Conservation (phyloP, 2,888 invertebrate species). For the Drosophila neutralis region DNA sequence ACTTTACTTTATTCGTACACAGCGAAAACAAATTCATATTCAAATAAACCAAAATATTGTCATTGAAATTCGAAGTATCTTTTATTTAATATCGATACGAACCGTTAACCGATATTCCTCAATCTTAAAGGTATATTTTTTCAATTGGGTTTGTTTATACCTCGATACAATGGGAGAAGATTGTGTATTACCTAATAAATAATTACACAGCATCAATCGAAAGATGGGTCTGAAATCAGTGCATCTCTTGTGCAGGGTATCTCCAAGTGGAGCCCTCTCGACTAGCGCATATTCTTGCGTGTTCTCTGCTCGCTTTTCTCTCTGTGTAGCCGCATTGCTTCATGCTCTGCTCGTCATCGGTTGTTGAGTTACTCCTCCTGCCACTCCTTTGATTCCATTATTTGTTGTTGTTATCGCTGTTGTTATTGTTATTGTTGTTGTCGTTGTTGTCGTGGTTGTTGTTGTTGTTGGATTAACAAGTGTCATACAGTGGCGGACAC, state of each 20-base stretch:
- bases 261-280: background rate
- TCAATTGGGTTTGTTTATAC: background rate
- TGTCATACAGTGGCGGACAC: no score
- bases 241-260: background rate
- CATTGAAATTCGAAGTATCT: background rate
- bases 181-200: background rate
- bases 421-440: conserved; percentile 35
- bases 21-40: background rate
- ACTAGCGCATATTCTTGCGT: background rate
- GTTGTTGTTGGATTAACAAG: conserved; percentile 72
- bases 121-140: background rate
- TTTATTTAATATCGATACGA: background rate
- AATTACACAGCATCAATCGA: background rate
- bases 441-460: conserved; percentile 6
- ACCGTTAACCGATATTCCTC: background rate
- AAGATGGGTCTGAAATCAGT: background rate
- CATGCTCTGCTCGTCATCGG: conserved; percentile 55
- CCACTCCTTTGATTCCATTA: conserved; percentile 10
- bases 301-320: background rate
- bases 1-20: conserved; percentile 25
- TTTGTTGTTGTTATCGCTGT: conserved; percentile 11
- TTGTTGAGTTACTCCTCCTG: background rate
- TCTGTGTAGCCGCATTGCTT: conserved; percentile 38
- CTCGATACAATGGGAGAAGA: background rate
- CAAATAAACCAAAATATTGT: background rate